Conservation (phyloP, 2,113 vertebrate genomes). For the Urocolius indicus region DNA sequence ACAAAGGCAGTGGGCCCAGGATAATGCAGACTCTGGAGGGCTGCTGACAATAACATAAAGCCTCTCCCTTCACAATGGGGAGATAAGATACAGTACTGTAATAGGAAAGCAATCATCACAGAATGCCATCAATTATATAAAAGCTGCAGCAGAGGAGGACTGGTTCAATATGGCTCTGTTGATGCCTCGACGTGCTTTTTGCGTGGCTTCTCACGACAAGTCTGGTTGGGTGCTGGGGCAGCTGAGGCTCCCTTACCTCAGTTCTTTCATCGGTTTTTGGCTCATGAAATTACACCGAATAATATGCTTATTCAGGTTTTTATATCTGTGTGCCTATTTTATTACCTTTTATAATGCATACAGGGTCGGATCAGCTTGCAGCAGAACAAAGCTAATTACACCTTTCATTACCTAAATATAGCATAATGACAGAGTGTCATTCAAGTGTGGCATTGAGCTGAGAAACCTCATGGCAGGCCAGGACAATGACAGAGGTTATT, state of each 20-base stretch:
- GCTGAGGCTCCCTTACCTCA: constrained; percentile 43
- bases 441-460: constrained; percentile 78
- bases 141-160: constrained; percentile 33
- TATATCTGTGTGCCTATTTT: constrained; percentile 79
- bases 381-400: constrained; percentile 85
- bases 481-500: constrained; percentile 74
- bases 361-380: constrained; percentile 74
- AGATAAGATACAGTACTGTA: constrained; percentile 66
- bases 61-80: constrained; percentile 44
- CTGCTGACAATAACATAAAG: constrained; percentile 71
- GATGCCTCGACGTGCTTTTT: constrained; percentile 26
- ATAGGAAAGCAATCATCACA: constrained; percentile 77
- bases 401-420: constrained; percentile 82
- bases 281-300: constrained; percentile 65
- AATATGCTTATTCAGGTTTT: constrained; percentile 76
- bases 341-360: constrained; percentile 79
- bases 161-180: constrained; percentile 62
- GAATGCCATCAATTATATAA: constrained; percentile 78
- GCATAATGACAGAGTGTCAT: constrained; percentile 83
- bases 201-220: constrained; percentile 4
- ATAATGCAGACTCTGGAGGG: constrained; percentile 57
- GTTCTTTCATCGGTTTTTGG: constrained; percentile 66
- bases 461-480: constrained; percentile 76
- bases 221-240: constrained; percentile 54
- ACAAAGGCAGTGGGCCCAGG: constrained; percentile 60